Conservation (phyloP, 2,888 invertebrate genomes). For the Mechanitis mazaeus region DNA sequence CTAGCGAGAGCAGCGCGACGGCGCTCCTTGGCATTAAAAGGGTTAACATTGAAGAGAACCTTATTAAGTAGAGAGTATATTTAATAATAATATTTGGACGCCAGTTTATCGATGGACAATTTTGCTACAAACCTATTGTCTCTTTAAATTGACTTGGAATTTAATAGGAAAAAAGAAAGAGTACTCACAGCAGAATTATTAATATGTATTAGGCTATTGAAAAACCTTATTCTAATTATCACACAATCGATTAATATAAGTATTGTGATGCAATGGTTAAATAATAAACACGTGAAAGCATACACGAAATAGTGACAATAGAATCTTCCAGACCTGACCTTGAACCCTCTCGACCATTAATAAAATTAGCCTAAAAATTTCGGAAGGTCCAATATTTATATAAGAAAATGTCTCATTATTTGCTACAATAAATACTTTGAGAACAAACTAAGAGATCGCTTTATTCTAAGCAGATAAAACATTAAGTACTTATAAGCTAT, state of each 20-base stretch:
- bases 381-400: neutral
- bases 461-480: constrained; percentile 7
- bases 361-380: too few relatives aligned
- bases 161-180: too few relatives aligned
- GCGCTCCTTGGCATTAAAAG: too few relatives aligned
- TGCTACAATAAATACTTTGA: constrained; percentile 12
- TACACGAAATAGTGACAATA: neutral
- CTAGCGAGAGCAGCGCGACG: too few relatives aligned
- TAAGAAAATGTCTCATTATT: neutral
- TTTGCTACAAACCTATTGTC: neutral
- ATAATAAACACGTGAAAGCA: neutral
- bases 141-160: neutral
- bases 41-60: too few relatives aligned
- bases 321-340: neutral
- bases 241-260: constrained; percentile 9
- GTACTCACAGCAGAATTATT: too few relatives aligned
- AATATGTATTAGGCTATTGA: too few relatives aligned
- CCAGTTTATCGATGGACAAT: constrained; percentile 10
- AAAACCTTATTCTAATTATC: constrained; percentile 6
- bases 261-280: neutral
- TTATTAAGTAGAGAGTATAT: constrained; percentile 1
- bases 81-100: constrained; percentile 4
- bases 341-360: too few relatives aligned
- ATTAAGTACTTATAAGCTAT: constrained; percentile 19
- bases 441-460: constrained; percentile 17